Percentiles rank a stretch among this genome's conserved stretches.
These are phyloP conservation scores for Morus bassanus DNA, from an alignment of 2,797 vertebrate genomes.

Conservation along the genomic window DNA sequence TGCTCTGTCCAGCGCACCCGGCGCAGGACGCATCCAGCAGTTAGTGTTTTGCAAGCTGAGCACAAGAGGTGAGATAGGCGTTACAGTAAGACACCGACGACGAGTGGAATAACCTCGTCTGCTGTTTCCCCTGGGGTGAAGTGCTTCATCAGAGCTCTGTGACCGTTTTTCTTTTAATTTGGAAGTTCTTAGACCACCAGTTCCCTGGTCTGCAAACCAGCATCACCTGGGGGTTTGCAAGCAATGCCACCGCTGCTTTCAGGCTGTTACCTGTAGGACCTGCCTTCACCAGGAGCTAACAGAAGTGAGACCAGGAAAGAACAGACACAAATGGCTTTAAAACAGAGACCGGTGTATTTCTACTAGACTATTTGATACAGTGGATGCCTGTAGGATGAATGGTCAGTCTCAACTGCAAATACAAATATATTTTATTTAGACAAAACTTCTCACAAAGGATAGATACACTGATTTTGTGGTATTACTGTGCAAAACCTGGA, in stretches of 20 bases:
- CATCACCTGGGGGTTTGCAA: background rate
- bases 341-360: constrained; percentile 67
- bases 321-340: constrained; percentile 51
- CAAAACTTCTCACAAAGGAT: constrained; percentile 52
- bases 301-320: background rate
- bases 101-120: fast-evolving
- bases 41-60: fast-evolving
- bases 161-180: background rate
- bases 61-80: fast-evolving
- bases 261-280: background rate
- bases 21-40: fast-evolving
- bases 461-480: constrained; percentile 5
- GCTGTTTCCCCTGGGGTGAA: too few relatives aligned
- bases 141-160: background rate
- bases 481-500: constrained; percentile 31
- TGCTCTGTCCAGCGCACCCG: fast-evolving
- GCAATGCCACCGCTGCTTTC: background rate
- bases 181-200: background rate
- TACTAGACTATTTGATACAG: constrained; percentile 36
- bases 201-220: fast-evolving
- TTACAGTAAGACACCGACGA: fast-evolving
- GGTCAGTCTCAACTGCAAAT: constrained; percentile 63
- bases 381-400: constrained; percentile 22
- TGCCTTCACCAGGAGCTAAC: background rate
- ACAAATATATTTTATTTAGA: constrained; percentile 71